Evolutionary conservation across 2,888 invertebrate species (phyloP).

Genomic region (Tetropium fuscum): DNA sequence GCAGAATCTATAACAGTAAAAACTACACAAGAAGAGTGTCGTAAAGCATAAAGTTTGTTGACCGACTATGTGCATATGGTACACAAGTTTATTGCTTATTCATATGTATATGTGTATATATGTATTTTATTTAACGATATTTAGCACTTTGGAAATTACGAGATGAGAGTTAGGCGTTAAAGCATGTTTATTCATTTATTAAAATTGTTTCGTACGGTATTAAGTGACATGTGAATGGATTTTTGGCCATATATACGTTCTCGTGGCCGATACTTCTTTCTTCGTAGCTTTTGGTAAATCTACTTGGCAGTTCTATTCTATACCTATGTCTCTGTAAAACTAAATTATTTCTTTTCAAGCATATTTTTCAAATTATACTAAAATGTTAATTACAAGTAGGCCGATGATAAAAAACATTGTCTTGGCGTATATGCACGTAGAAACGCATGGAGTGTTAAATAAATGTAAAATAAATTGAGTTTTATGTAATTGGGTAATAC

Average conservation of each 20-base stretch:
- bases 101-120: background rate
- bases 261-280: background rate
- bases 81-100: background rate
- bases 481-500: too few relatives aligned
- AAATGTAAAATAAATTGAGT: too few relatives aligned
- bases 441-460: too few relatives aligned
- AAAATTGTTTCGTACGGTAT: background rate
- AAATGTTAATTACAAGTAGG: too few relatives aligned
- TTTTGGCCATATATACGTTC: too few relatives aligned
- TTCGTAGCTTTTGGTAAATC: background rate
- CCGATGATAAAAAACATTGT: too few relatives aligned
- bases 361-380: too few relatives aligned
- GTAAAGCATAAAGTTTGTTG: slow-evolving; percentile 31
- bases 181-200: background rate
- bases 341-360: too few relatives aligned
- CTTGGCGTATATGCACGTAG: too few relatives aligned
- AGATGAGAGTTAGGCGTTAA: background rate
- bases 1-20: slow-evolving; percentile 17
- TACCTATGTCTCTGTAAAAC: background rate
- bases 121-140: slow-evolving; percentile 1
- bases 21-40: slow-evolving; percentile 18
- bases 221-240: background rate
- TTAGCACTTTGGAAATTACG: slow-evolving; percentile 5
- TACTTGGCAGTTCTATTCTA: background rate
- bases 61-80: slow-evolving; percentile 20